Evolutionary conservation across 2,888 invertebrate species (phyloP).

Genomic region (Oegoconia quadripuncta): DNA sequence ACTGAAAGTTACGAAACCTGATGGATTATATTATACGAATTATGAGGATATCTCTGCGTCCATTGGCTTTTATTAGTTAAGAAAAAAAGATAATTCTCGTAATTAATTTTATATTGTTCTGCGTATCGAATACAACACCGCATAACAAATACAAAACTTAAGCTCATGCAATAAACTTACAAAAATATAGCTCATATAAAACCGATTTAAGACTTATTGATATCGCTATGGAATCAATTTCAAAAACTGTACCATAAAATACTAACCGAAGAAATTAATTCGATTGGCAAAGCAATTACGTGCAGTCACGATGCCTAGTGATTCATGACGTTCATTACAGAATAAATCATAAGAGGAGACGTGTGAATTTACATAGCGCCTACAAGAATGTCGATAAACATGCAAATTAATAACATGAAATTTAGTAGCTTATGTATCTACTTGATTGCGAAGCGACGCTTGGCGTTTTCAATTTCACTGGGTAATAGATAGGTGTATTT

Average conservation of each 20-base stretch:
- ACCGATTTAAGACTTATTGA: slow-evolving; percentile 45
- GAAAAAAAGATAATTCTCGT: too few relatives aligned
- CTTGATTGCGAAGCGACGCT: slow-evolving; percentile 13
- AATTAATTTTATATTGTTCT: too few relatives aligned
- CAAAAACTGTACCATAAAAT: slow-evolving; percentile 69
- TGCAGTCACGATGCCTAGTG: slow-evolving; percentile 67
- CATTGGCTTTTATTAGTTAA: too few relatives aligned
- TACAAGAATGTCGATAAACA: slow-evolving; percentile 49
- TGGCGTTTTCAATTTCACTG: neutral
- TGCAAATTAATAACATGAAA: slow-evolving; percentile 38
- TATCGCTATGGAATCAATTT: slow-evolving; percentile 63
- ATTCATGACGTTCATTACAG: slow-evolving; percentile 62
- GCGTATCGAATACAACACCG: too few relatives aligned
- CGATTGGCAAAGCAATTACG: slow-evolving; percentile 74
- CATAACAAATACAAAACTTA: slow-evolving; percentile 13
- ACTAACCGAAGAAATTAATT: slow-evolving; percentile 68
- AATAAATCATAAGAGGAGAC: slow-evolving; percentile 56
- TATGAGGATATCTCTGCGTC: too few relatives aligned
- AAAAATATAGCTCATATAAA: slow-evolving; percentile 36
- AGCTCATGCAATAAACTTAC: slow-evolving; percentile 16
- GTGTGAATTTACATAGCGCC: slow-evolving; percentile 59
- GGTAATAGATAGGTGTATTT: neutral
- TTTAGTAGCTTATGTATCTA: slow-evolving; percentile 14
- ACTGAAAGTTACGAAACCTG: too few relatives aligned
- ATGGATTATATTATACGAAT: too few relatives aligned